Evolutionary conservation across 2,113 vertebrate species (phyloP).

Genomic region (Actenoides lindsayi): DNA sequence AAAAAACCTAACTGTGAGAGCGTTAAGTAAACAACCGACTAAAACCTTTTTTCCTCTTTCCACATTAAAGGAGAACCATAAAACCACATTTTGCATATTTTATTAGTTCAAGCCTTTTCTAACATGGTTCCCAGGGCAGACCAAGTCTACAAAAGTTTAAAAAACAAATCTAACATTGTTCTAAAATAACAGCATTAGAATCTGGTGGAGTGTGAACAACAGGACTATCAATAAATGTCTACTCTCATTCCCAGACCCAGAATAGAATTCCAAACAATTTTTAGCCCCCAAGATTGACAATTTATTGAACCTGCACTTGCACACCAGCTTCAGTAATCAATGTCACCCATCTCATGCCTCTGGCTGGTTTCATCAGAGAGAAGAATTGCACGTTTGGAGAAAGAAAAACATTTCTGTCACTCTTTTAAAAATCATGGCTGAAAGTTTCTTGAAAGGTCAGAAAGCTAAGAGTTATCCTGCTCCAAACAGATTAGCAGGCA

Average conservation of each 20-base stretch:
- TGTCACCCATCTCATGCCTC: not conserved
- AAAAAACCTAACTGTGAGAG: conserved; percentile 7
- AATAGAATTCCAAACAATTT: not conserved
- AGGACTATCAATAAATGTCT: conserved; percentile 26
- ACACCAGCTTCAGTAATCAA: conserved; percentile 3
- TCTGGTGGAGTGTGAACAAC: not conserved
- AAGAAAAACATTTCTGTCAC: conserved; percentile 43
- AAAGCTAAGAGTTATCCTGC: not conserved
- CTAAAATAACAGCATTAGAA: not conserved
- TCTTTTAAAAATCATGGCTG: not conserved
- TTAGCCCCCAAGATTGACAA: not conserved
- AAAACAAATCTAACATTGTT: not conserved
- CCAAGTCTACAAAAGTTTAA: not conserved
- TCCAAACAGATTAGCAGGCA: conserved; percentile 30
- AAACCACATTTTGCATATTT: conserved; percentile 62
- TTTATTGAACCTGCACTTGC: conserved; percentile 22
- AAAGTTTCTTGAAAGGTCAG: conserved; percentile 53
- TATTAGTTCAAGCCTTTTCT: conserved; percentile 39
- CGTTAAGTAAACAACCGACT: conserved; percentile 17
- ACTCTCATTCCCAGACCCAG: not conserved
- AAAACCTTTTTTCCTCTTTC: conserved; percentile 54
- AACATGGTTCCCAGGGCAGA: conserved; percentile 40
- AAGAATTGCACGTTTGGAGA: not conserved
- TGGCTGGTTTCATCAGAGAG: not conserved
- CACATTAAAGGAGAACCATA: conserved; percentile 44